Conservation (phyloP, 2,113 vertebrate species). For the Pardalotus punctatus region DNA sequence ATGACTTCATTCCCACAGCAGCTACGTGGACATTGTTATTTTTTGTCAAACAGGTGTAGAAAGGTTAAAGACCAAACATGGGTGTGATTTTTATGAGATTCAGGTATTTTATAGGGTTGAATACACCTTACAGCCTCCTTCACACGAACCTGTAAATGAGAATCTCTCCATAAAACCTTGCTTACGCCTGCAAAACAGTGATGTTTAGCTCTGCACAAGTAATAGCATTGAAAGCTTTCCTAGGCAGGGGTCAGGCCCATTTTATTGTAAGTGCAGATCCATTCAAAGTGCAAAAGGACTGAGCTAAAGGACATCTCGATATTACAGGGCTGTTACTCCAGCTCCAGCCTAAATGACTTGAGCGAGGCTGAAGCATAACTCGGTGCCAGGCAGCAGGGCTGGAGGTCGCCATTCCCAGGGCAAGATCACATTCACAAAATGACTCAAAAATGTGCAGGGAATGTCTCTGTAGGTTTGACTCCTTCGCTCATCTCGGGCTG, state of each 20-base stretch:
- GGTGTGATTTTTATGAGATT: neutral
- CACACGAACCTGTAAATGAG: neutral
- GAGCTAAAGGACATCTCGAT: neutral
- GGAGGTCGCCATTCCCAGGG: neutral
- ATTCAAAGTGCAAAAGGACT: neutral
- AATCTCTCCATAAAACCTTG: neutral
- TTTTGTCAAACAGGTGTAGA: neutral
- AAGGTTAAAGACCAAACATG: neutral
- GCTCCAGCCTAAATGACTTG: neutral
- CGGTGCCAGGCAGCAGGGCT: neutral
- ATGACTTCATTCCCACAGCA: neutral
- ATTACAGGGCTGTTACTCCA: neutral
- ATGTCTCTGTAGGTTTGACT: neutral
- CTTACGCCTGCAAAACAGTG: conserved; percentile 17
- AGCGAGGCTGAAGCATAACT: neutral
- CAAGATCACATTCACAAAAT: neutral
- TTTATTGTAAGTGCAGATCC: neutral
- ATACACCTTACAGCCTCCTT: neutral
- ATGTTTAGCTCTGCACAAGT: neutral
- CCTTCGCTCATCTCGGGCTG: neutral
- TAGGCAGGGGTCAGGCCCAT: neutral
- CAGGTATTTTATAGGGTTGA: neutral
- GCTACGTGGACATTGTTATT: neutral
- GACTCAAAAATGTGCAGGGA: neutral
- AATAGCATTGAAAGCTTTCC: conserved; percentile 31